Percentiles rank a stretch among this genome's conserved stretches.
Conservation (phyloP, 2,113 vertebrate genomes). For the Sciurus niger region DNA sequence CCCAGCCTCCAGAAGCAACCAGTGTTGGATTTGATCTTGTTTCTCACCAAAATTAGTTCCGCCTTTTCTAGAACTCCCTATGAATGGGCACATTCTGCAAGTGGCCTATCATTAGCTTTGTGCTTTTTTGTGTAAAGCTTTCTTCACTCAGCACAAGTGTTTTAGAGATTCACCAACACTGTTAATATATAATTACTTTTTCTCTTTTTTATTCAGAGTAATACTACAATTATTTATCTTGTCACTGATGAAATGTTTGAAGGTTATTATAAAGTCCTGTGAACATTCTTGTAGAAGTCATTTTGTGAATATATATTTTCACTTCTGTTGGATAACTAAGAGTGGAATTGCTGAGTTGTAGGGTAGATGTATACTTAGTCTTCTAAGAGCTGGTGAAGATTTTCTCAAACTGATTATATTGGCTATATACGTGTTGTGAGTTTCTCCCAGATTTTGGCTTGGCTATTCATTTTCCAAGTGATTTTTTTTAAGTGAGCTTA, state of each 20-base stretch:
- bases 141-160: not conserved
- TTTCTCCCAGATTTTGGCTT: conserved; percentile 23
- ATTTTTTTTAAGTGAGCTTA: conserved; percentile 45
- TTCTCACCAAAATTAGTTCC: not conserved
- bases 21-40: not conserved
- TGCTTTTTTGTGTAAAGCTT: not conserved
- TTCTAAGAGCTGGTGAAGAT: conserved; percentile 22
- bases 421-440: not conserved
- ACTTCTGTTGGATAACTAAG: conserved; percentile 43
- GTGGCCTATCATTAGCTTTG: not conserved
- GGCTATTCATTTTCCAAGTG: conserved; percentile 43
- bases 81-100: not conserved
- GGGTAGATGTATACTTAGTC: not conserved
- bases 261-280: not conserved
- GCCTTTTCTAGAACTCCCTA: not conserved
- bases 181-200: not conserved
- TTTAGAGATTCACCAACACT: conserved; percentile 8
- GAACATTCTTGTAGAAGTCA: not conserved
- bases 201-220: not conserved
- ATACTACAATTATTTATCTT: not conserved
- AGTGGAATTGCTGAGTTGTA: not conserved
- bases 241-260: not conserved
- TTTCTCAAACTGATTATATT: not conserved
- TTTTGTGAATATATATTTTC: conserved; percentile 11
- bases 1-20: not conserved